phyloP scores from a whole-genome alignment of 2,888 invertebrate species.

The Campoplex capitator region DNA sequence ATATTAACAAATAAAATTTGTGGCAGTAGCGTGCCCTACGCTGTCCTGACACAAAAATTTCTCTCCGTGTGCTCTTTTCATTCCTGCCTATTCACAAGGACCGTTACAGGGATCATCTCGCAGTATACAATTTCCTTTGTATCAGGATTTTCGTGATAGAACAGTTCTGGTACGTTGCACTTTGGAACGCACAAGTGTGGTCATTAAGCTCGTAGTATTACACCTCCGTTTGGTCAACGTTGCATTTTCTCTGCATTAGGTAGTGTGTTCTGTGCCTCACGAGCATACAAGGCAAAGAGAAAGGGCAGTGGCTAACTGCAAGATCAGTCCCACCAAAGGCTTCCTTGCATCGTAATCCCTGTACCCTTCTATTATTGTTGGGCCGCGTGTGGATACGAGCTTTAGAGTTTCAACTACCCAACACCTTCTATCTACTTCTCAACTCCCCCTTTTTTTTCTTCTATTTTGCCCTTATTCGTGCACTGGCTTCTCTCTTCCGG shows the following conservation, averaged over 20 bases:
- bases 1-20: no score
- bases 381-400: conserved; percentile 80
- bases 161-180: conserved; percentile 17
- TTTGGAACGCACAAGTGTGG: conserved; percentile 58
- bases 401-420: conserved; percentile 78
- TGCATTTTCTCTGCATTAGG: conserved; percentile 44
- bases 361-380: conserved; percentile 81
- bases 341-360: conserved; percentile 80
- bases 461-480: conserved; percentile 30
- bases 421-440: conserved; percentile 64
- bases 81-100: neutral
- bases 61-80: no score
- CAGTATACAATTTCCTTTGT: conserved; percentile 50
- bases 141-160: conserved; percentile 43
- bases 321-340: conserved; percentile 67
- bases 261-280: conserved; percentile 31
- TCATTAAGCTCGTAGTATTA: conserved; percentile 72
- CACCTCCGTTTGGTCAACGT: conserved; percentile 12
- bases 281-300: conserved; percentile 55
- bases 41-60: no score
- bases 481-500: conserved; percentile 70
- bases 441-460: conserved; percentile 37
- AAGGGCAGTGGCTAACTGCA: conserved; percentile 67
- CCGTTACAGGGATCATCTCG: neutral
- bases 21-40: no score